These are phyloP conservation scores for Pseudomyrmex gracilis DNA, from an alignment of 1,140 invertebrate species.

Conservation along the genomic window DNA sequence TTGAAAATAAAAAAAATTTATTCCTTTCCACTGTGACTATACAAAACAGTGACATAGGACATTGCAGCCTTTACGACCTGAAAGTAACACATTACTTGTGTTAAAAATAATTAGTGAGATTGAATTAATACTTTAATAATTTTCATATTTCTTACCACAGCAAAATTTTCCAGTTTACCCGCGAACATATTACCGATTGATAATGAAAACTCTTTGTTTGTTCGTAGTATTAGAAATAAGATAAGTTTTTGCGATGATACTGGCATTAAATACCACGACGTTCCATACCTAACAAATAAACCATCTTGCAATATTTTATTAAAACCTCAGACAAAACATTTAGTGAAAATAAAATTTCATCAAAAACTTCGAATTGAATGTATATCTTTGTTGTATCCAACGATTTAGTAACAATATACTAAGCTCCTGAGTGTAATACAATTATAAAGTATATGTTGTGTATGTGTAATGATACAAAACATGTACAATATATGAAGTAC, in stretches of 20 bases:
- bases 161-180: conserved; percentile 50
- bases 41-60: conserved; percentile 35
- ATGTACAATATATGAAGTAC: not conserved
- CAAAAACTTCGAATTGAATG: too few species aligned
- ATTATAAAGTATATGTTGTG: too few species aligned
- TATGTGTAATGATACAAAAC: not conserved
- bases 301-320: not conserved
- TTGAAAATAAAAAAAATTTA: too few species aligned
- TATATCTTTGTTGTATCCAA: too few species aligned
- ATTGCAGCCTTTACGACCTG: conserved; percentile 25
- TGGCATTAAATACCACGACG: conserved; percentile 55
- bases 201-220: conserved; percentile 5
- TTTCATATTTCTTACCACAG: conserved; percentile 39
- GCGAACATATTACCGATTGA: conserved; percentile 35
- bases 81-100: conserved; percentile 1
- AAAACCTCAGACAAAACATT: too few species aligned
- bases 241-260: conserved; percentile 50
- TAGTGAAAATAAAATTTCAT: too few species aligned
- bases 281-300: conserved; percentile 1
- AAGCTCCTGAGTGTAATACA: too few species aligned
- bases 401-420: too few species aligned
- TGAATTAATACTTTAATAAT: not conserved
- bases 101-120: not conserved
- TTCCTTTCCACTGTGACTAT: not conserved
- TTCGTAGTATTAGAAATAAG: conserved; percentile 54